Evolutionary conservation across 1,140 invertebrate genomes (phyloP).

Genomic region (Ips typographus): DNA sequence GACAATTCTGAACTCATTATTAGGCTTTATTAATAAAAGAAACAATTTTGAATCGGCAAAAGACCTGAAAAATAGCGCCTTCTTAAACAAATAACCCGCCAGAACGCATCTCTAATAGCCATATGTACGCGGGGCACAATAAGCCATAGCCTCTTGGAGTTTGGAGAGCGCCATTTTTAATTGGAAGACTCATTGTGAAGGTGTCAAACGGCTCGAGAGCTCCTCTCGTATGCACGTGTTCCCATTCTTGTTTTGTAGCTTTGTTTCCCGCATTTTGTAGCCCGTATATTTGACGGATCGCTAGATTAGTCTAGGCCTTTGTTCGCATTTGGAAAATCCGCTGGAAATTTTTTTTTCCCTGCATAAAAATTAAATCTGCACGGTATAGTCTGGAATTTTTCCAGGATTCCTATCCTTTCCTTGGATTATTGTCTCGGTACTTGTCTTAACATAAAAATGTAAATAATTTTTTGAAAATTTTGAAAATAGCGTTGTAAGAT

Average conservation of each 20-base stretch:
- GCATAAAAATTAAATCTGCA: not conserved
- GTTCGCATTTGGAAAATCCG: not conserved
- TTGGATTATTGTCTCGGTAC: too few species aligned
- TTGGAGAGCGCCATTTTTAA: constrained; percentile 23
- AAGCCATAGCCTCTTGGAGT: constrained; percentile 16
- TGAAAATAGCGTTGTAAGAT: too few species aligned
- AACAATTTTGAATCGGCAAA: too few species aligned
- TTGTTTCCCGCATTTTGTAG: not conserved
- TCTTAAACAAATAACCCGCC: constrained; percentile 2
- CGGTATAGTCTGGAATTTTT: not conserved
- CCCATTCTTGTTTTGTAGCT: constrained; percentile 8
- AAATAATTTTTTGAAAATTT: too few species aligned
- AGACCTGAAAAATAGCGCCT: too few species aligned
- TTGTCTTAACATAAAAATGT: too few species aligned
- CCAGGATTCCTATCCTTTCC: too few species aligned
- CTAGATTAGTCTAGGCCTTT: not conserved
- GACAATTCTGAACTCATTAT: too few species aligned
- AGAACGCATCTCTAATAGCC: constrained; percentile 25
- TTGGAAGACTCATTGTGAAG: constrained; percentile 17
- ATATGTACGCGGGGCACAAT: constrained; percentile 14
- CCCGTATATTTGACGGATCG: not conserved
- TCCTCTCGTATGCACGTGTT: constrained; percentile 14
- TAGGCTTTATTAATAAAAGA: too few species aligned
- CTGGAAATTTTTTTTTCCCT: not conserved
- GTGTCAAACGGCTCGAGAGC: constrained; percentile 20